Evolutionary conservation across 2,113 vertebrate genomes (phyloP), one percentile per base, ranked within the genome.

Genomic region (Atrichornis clamosus): DNA sequence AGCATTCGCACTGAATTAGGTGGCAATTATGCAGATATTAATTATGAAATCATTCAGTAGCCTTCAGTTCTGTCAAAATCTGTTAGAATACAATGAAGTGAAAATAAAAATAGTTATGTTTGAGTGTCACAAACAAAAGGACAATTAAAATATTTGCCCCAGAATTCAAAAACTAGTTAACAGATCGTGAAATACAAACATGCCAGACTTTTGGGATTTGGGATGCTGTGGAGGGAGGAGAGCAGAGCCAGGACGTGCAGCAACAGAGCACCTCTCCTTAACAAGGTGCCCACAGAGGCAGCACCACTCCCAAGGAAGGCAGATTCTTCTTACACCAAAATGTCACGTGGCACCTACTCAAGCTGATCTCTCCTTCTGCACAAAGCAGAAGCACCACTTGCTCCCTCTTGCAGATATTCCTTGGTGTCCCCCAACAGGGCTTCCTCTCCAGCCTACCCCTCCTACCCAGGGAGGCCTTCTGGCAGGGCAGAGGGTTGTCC

Each of bases 21-120:
- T 94, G 69, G 73, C 80, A 94, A 52, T 95, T 96, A 95, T 87
- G 80, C 73, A 93, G 77, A 68, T 94, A 95, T 95, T 94, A 84
- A 94, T 96, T 95, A 87, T 65, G 80, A 92, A 94, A 87, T 93
- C 44, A 72, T 93, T 92, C 69, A 30, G 58, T 90, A 82, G 88
- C 88, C 86, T 93, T 92, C 58, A 73, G 53, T 94, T 90, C 58
- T 92, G 41, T 81, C 62, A 81, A 90, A 93, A 84, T 81, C 52
- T 75, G 28, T 77, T 92, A 87, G 84, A 95, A 78, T 90, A 93
- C 83, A 89, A 84, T 60, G 41, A 75, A 90, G 30, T 9, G 4
- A 77, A 90, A 92, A 53, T 59, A 86, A 84, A 93, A 90, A 59
- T 37, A 88, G 64, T 89, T 76, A 13, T 0, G 26, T 68, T 88